These are phyloP conservation scores for Lamproptera curius DNA, from an alignment of 2,888 invertebrate genomes.

Conservation along the genomic window DNA sequence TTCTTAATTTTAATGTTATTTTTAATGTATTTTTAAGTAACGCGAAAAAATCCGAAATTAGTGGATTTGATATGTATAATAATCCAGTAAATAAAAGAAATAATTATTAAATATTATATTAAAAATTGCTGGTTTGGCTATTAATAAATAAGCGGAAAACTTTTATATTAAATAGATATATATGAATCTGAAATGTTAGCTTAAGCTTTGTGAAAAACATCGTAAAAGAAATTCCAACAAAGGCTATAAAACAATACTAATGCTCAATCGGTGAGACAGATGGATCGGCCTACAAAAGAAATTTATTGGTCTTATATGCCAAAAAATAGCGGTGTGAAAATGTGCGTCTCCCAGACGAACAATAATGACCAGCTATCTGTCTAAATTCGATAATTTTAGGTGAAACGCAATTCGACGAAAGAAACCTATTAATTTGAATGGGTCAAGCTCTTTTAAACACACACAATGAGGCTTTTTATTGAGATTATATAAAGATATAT, in stretches of 20 bases:
- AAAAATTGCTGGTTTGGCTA: too few relatives aligned
- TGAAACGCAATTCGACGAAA: neutral
- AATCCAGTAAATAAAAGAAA: too few relatives aligned
- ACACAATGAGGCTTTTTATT: too few relatives aligned
- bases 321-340: conserved; percentile 18
- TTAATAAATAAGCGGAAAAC: too few relatives aligned
- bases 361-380: conserved; percentile 17
- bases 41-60: too few relatives aligned
- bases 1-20: too few relatives aligned
- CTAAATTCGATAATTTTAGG: conserved; percentile 15
- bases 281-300: conserved; percentile 8
- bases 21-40: too few relatives aligned
- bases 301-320: conserved; percentile 14
- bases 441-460: neutral
- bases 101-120: too few relatives aligned
- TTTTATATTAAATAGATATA: too few relatives aligned
- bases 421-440: neutral
- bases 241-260: conserved; percentile 2
- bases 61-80: too few relatives aligned
- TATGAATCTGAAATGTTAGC: too few relatives aligned
- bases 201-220: neutral
- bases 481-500: too few relatives aligned
- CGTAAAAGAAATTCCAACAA: neutral
- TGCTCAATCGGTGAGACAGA: conserved; percentile 11
- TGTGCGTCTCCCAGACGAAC: conserved; percentile 13